Evolutionary conservation across 1,140 invertebrate species (phyloP).

Genomic region (Lamellibrachia luymesi): DNA sequence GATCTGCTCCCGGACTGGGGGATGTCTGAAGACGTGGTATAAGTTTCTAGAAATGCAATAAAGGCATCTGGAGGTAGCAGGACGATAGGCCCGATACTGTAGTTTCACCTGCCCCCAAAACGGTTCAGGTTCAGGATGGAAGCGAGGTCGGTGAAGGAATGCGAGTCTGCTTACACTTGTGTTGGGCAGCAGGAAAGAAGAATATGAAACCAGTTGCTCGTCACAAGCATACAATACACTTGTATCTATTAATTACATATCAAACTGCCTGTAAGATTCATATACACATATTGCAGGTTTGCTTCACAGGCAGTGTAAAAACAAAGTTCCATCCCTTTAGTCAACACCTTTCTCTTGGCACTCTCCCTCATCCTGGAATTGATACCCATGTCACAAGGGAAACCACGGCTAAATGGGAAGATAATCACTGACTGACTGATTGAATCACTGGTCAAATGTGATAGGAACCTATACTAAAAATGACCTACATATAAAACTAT

Average conservation of each 20-base stretch:
- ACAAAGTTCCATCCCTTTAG: too few species aligned
- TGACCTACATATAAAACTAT: constrained; percentile 5
- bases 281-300: neutral
- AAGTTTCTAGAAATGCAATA: neutral
- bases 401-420: neutral
- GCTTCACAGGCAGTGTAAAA: neutral
- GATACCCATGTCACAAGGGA: neutral
- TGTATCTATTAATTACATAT: neutral
- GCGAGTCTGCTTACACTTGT: neutral
- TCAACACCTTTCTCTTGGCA: too few species aligned
- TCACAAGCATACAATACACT: neutral
- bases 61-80: neutral
- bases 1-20: neutral
- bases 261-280: neutral
- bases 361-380: neutral
- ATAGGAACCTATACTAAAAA: neutral
- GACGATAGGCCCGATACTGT: neutral
- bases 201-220: neutral
- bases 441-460: neutral
- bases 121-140: neutral
- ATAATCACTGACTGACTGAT: neutral
- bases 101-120: neutral
- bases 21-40: neutral
- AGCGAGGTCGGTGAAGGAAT: neutral
- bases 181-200: neutral